Percentiles rank a stretch among this genome's conserved stretches.
Evolutionary conservation across 2,113 vertebrate species (phyloP).

Genomic region (Acanthisitta chloris): DNA sequence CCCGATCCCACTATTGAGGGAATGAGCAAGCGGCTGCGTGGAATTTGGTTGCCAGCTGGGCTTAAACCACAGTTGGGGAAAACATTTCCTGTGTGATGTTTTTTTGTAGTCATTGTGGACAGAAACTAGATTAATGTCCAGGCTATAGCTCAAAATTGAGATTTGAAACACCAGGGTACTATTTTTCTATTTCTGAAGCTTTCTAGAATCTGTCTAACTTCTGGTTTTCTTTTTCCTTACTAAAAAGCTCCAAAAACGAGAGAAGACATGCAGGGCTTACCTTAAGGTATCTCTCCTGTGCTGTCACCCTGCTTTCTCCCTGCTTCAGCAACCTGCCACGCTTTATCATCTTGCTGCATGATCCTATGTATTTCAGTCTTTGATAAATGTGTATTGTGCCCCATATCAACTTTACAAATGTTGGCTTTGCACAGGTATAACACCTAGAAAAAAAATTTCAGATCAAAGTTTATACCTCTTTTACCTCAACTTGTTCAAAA

Average conservation of each 20-base stretch:
- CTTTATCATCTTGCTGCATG: slow-evolving; percentile 80
- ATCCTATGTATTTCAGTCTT: slow-evolving; percentile 80
- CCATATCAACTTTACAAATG: slow-evolving; percentile 76
- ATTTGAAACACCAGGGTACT: slow-evolving; percentile 14
- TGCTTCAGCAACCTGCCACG: slow-evolving; percentile 77
- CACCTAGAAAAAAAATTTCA: slow-evolving; percentile 41
- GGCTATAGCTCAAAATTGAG: neutral
- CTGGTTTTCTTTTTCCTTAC: slow-evolving; percentile 82
- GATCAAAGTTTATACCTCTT: slow-evolving; percentile 43
- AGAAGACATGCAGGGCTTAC: slow-evolving; percentile 99
- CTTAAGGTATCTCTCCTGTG: slow-evolving; percentile 95
- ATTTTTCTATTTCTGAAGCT: slow-evolving; percentile 66
- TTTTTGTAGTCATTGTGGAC: neutral
- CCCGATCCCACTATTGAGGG: neutral
- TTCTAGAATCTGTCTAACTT: slow-evolving; percentile 76
- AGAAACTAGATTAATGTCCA: neutral
- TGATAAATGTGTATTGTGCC: slow-evolving; percentile 80
- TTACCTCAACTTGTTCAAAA: slow-evolving; percentile 51
- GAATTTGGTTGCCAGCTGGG: neutral
- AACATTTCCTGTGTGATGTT: neutral
- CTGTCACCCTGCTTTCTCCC: slow-evolving; percentile 81
- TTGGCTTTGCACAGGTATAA: slow-evolving; percentile 74
- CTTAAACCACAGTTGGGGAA: neutral
- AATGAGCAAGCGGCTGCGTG: neutral
- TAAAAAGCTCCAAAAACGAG: slow-evolving; percentile 99